phyloP scores from a whole-genome alignment of 2,888 invertebrate species.

The Ganaspis brasiliensis region DNA sequence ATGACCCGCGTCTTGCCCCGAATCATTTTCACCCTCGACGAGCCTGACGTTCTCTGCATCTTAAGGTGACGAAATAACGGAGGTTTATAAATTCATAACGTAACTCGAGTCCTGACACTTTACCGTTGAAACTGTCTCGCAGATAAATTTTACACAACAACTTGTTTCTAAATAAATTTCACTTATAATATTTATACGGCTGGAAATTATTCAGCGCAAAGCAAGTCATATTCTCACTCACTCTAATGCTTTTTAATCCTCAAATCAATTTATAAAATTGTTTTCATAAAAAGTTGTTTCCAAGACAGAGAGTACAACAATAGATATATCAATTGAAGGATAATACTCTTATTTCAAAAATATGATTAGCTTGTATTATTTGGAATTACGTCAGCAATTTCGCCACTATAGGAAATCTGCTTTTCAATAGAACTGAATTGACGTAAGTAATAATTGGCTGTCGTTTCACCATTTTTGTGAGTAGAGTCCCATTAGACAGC shows the following conservation, averaged over 20 bases:
- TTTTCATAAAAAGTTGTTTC: no score
- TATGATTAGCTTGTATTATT: no score
- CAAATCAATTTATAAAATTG: no score
- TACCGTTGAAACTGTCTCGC: background rate
- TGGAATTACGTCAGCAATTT: constrained; percentile 18
- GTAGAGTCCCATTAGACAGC: background rate
- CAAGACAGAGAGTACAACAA: no score
- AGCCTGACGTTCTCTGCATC: constrained; percentile 34
- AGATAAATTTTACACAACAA: background rate
- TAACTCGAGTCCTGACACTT: constrained; percentile 18
- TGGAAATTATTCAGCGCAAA: background rate
- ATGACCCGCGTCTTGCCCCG: constrained; percentile 33
- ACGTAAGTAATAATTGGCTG: constrained; percentile 14
- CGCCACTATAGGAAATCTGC: background rate
- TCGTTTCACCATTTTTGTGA: background rate
- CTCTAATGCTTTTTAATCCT: no score
- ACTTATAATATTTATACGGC: background rate
- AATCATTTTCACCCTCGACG: constrained; percentile 33
- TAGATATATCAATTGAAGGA: no score
- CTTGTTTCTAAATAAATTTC: constrained; percentile 8
- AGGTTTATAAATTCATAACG: constrained; percentile 39
- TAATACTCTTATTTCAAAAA: no score
- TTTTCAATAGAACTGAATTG: background rate
- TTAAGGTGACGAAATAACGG: constrained; percentile 25
- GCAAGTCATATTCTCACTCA: background rate